These are phyloP conservation scores for Pteropus alecto DNA, from an alignment of 2,113 vertebrate species.

Conservation along the genomic window DNA sequence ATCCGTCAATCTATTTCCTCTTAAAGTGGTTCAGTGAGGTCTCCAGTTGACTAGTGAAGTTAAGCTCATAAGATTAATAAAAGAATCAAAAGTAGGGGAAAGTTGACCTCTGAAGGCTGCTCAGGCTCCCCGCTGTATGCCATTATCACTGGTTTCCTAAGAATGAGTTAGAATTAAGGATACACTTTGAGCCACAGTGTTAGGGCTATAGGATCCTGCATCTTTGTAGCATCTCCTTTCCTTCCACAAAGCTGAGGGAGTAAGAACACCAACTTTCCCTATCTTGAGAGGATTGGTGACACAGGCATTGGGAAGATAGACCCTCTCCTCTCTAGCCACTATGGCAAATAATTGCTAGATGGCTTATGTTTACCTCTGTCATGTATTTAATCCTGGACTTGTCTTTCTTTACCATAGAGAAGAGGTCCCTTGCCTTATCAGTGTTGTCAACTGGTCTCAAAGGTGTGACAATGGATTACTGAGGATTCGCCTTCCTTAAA, in stretches of 20 bases:
- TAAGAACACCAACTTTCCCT: not conserved
- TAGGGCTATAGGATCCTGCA: not conserved
- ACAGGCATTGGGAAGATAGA: not conserved
- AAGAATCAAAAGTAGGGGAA: not conserved
- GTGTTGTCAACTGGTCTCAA: not conserved
- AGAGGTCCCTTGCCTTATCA: not conserved
- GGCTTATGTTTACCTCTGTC: not conserved
- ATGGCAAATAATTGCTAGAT: not conserved
- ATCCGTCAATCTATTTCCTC: not conserved
- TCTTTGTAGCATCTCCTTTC: not conserved
- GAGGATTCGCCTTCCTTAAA: not conserved
- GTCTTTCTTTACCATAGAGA: not conserved
- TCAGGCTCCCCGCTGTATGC: not conserved
- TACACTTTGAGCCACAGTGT: not conserved
- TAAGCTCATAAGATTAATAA: not conserved
- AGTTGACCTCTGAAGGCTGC: not conserved
- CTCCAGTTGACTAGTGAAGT: not conserved
- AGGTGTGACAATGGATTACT: too few relatives aligned
- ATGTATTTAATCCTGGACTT: not conserved
- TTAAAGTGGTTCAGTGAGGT: not conserved
- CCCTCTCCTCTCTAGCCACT: not conserved
- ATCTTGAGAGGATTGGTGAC: not conserved
- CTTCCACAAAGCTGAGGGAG: not conserved
- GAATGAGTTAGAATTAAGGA: not conserved
- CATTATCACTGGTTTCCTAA: not conserved